A percentile compares a stretch with the other conserved stretches of the same genome.
Conservation (phyloP, 2,797 vertebrate species). For the Melanotaenia trifasciata region DNA sequence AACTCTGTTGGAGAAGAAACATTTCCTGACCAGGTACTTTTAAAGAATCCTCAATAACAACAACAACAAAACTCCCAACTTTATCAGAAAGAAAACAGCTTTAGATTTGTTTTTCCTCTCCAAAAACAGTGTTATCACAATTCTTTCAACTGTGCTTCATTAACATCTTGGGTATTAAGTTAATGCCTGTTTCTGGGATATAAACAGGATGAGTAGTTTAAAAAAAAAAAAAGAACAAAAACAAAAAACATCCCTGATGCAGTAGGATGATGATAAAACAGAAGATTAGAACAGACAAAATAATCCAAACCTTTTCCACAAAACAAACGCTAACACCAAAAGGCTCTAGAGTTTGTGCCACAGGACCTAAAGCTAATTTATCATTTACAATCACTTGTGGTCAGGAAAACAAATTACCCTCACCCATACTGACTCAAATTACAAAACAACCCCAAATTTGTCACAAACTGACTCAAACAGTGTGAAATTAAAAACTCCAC, state of each 20-base stretch:
- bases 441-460: slow-evolving; percentile 41
- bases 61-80: slow-evolving; percentile 10
- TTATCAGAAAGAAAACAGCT: slow-evolving; percentile 3
- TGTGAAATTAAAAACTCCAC: slow-evolving; percentile 58
- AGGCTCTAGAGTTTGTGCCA: slow-evolving; percentile 1
- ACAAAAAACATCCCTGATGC: slow-evolving; percentile 33
- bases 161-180: slow-evolving; percentile 7
- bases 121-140: slow-evolving; percentile 6
- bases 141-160: slow-evolving; percentile 19
- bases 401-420: slow-evolving; percentile 37
- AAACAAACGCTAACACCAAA: slow-evolving; percentile 14
- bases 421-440: slow-evolving; percentile 27
- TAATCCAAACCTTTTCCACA: background rate
- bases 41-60: background rate
- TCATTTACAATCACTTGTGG: slow-evolving; percentile 27
- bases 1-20: slow-evolving; percentile 3
- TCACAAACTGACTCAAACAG: slow-evolving; percentile 53
- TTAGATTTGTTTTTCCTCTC: slow-evolving; percentile 1
- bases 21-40: slow-evolving; percentile 15
- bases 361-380: slow-evolving; percentile 27
- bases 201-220: slow-evolving; percentile 16
- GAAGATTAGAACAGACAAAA: slow-evolving; percentile 15
- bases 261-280: background rate
- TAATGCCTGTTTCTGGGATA: slow-evolving; percentile 15
- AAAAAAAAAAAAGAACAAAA: slow-evolving; percentile 3